Percentiles rank a stretch among this genome's conserved stretches.
These are phyloP conservation scores for Myodes glareolus DNA, from an alignment of 2,113 vertebrate genomes.

Conservation along the genomic window DNA sequence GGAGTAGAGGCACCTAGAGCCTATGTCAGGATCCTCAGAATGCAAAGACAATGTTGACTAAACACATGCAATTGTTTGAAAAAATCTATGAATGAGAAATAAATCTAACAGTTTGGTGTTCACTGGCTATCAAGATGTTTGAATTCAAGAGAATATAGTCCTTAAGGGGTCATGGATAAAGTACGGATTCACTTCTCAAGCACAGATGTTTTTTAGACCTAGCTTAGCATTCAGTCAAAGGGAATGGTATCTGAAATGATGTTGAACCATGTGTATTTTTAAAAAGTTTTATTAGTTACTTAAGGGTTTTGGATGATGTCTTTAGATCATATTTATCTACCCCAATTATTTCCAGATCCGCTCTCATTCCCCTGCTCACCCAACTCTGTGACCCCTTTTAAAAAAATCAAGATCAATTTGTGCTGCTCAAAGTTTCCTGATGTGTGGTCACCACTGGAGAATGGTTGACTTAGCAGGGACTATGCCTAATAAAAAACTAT, in stretches of 20 bases:
- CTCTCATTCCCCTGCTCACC: neutral
- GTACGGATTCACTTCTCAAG: neutral
- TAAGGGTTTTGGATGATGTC: neutral
- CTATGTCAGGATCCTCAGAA: neutral
- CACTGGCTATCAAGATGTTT: neutral
- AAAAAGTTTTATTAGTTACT: neutral
- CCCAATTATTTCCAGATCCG: neutral
- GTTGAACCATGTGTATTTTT: neutral
- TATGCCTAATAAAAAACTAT: neutral
- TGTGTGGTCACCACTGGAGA: neutral
- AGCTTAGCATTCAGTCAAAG: neutral
- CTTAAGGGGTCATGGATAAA: neutral
- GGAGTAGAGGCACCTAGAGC: neutral
- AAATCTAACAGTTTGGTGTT: neutral
- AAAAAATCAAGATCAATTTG: neutral
- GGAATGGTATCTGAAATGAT: neutral
- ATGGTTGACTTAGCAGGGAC: too few species aligned
- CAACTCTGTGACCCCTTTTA: neutral
- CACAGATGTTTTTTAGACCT: neutral
- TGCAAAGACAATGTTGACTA: neutral
- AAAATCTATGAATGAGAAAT: neutral
- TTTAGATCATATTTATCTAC: neutral
- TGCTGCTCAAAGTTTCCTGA: neutral
- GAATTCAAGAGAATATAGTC: neutral
- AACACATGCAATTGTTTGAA: slow-evolving; percentile 2